A percentile compares a stretch with the other conserved stretches of the same genome.
Evolutionary conservation across 1,140 invertebrate species (phyloP).

Genomic region (Magallana gigas): DNA sequence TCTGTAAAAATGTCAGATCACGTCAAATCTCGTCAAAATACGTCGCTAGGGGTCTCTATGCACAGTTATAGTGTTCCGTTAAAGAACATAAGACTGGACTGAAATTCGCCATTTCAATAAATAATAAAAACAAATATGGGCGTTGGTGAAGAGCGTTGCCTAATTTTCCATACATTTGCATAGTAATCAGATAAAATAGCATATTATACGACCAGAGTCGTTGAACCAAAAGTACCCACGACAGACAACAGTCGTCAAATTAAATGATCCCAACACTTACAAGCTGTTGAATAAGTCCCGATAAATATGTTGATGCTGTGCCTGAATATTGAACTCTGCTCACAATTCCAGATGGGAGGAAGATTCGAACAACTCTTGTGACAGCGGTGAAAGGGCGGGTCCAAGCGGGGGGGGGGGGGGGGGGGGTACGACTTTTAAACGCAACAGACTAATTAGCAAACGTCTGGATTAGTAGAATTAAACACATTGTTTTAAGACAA

Average conservation of each 20-base stretch:
- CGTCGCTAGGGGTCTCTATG: neutral
- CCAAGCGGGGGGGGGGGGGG: too few species aligned
- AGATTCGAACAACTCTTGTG: too few species aligned
- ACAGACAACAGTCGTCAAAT: neutral
- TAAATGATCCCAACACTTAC: neutral
- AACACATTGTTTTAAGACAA: too few species aligned
- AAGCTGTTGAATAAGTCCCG: neutral
- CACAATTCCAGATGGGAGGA: too few species aligned
- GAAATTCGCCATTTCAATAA: constrained; percentile 10
- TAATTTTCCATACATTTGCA: constrained; percentile 32
- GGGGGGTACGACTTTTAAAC: too few species aligned
- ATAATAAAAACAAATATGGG: constrained; percentile 37
- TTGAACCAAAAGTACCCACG: neutral
- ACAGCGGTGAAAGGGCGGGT: too few species aligned
- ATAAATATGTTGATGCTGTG: too few species aligned
- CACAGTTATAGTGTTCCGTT: neutral
- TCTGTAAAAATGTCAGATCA: neutral
- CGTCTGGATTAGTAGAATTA: too few species aligned
- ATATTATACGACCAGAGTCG: neutral
- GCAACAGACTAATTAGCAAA: too few species aligned
- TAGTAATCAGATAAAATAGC: constrained; percentile 14
- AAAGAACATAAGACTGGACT: neutral
- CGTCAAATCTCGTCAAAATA: neutral
- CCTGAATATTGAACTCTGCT: too few species aligned
- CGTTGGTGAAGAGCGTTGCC: neutral